Percentiles rank a stretch among this genome's conserved stretches.
Conservation (phyloP, 2,113 vertebrate genomes). For the Suricata suricatta region DNA sequence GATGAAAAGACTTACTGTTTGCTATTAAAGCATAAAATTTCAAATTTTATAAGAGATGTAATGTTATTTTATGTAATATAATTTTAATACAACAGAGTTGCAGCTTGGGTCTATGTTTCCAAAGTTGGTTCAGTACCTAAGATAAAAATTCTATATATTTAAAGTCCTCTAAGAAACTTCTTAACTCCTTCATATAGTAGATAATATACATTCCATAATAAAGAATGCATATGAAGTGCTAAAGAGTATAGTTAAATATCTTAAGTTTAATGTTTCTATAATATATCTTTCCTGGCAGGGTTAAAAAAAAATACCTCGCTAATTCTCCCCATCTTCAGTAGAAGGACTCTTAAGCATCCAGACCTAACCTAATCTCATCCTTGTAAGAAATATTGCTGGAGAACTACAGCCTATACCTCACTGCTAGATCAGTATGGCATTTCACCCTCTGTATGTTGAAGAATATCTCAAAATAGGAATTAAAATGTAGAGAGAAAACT, state of each 20-base stretch:
- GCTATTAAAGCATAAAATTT: neutral
- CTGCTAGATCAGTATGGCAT: neutral
- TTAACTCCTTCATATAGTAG: neutral
- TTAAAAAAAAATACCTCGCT: slow-evolving; percentile 34
- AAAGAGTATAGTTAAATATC: neutral
- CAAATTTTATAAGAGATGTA: neutral
- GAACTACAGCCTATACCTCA: neutral
- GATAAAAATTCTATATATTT: neutral
- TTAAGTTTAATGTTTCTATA: slow-evolving; percentile 3
- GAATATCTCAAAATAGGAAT: neutral
- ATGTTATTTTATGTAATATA: neutral
- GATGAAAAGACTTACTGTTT: neutral
- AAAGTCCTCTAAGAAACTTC: neutral
- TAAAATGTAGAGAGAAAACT: neutral
- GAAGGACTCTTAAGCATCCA: neutral
- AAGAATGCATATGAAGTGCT: slow-evolving; percentile 1
- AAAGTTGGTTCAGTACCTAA: neutral
- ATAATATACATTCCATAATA: neutral
- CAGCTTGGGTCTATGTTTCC: neutral
- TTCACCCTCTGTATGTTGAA: neutral
- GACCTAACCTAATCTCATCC: neutral
- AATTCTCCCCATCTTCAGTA: neutral
- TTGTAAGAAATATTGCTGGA: neutral
- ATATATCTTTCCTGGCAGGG: neutral
- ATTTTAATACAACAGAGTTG: neutral